Conservation (phyloP, 2,888 invertebrate species). For the Nudaria mundana region DNA sequence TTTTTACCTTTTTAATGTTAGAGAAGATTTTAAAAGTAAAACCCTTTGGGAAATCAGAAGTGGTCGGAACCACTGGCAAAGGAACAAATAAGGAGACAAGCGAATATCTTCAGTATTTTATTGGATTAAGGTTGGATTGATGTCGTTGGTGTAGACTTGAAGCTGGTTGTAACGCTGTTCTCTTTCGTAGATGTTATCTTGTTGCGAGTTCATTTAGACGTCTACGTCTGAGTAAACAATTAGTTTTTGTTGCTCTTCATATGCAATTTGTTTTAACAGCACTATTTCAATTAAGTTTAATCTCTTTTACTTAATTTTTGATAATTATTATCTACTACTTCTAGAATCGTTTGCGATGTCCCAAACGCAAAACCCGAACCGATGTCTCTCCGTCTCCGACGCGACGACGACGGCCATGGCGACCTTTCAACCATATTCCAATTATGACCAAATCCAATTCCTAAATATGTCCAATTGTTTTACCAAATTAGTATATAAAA, state of each 20-base stretch:
- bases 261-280: conserved; percentile 24
- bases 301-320: neutral
- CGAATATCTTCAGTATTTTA: conserved; percentile 49
- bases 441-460: too few relatives aligned
- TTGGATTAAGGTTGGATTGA: conserved; percentile 24
- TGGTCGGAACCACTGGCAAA: conserved; percentile 48
- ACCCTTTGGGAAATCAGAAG: conserved; percentile 75
- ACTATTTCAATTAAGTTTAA: conserved; percentile 10
- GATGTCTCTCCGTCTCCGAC: too few relatives aligned
- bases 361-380: too few relatives aligned
- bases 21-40: conserved; percentile 64
- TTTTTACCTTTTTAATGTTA: conserved; percentile 61
- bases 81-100: conserved; percentile 31
- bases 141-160: conserved; percentile 17
- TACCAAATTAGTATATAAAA: too few relatives aligned
- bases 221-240: conserved; percentile 39
- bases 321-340: too few relatives aligned
- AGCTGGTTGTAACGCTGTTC: conserved; percentile 30
- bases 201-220: conserved; percentile 45
- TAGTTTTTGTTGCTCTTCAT: conserved; percentile 34
- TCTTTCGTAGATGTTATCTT: conserved; percentile 48
- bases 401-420: too few relatives aligned
- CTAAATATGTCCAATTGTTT: too few relatives aligned
- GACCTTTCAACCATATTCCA: too few relatives aligned
- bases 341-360: too few relatives aligned